Percentiles rank a stretch among this genome's conserved stretches.
Evolutionary conservation across 2,113 vertebrate genomes (phyloP).

Genomic region (Gobio gobio): DNA sequence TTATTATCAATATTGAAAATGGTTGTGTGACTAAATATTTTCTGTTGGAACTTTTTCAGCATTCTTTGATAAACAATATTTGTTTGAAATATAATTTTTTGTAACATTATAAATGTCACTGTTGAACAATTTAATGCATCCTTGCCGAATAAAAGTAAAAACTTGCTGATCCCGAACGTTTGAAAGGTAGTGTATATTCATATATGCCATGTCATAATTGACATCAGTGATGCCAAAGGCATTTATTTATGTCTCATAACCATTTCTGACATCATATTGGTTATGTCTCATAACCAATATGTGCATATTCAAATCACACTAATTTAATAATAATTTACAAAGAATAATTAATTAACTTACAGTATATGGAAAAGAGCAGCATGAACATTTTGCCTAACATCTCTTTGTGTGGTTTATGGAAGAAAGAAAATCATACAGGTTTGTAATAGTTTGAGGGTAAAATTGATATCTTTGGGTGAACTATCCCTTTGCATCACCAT

Average conservation of each 20-base stretch:
- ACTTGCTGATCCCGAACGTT: neutral
- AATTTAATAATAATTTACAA: neutral
- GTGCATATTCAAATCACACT: neutral
- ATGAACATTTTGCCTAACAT: neutral
- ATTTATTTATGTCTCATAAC: neutral
- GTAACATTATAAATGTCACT: neutral
- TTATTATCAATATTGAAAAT: neutral
- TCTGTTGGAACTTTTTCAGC: too few species aligned
- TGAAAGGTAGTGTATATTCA: too few species aligned
- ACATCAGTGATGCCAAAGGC: too few species aligned
- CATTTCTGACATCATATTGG: neutral
- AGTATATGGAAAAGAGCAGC: neutral
- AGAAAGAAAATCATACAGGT: neutral
- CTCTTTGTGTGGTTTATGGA: neutral
- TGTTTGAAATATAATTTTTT: neutral
- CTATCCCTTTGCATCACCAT: neutral
- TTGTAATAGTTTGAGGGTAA: neutral
- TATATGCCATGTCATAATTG: too few species aligned
- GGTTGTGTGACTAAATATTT: neutral
- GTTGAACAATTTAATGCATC: too few species aligned
- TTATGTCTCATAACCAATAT: neutral
- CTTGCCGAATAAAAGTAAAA: too few species aligned
- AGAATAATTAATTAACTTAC: neutral
- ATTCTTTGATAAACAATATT: too few species aligned
- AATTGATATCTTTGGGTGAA: neutral